Conservation (phyloP, 2,797 vertebrate species). For the Neosilurus mollespiculum region DNA sequence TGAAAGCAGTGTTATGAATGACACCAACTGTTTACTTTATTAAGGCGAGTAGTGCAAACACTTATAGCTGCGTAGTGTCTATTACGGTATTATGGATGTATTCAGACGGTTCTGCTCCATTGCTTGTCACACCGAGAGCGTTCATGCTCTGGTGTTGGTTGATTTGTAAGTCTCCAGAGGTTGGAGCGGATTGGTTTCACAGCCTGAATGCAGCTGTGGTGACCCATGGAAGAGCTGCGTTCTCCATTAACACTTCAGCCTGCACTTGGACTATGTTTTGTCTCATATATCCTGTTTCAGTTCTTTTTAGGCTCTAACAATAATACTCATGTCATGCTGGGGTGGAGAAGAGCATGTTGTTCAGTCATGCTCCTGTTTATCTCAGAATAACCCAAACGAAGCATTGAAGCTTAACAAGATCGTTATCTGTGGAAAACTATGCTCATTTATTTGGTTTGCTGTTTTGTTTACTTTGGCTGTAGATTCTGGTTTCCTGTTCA, state of each 20-base stretch:
- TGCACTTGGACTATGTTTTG: conserved; percentile 1
- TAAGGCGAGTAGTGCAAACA: not conserved
- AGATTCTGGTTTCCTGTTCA: conserved; percentile 96
- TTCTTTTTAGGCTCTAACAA: conserved; percentile 9
- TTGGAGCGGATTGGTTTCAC: conserved; percentile 24
- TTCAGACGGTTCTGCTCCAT: not conserved
- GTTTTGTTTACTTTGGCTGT: conserved; percentile 47
- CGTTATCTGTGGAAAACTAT: not conserved
- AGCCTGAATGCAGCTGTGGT: conserved; percentile 13
- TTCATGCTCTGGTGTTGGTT: conserved; percentile 4
- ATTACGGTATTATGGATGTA: not conserved
- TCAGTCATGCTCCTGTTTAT: not conserved
- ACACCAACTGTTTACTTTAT: not conserved
- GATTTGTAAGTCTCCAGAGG: conserved; percentile 16
- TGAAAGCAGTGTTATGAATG: not conserved
- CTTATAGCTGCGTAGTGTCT: not conserved
- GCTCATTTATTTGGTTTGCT: conserved; percentile 14
- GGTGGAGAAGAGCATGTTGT: not conserved
- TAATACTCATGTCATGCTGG: not conserved
- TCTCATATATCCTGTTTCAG: not conserved
- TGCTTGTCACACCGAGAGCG: not conserved
- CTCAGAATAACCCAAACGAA: not conserved
- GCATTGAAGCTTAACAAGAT: conserved; percentile 6
- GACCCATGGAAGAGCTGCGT: conserved; percentile 21
- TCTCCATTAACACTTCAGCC: conserved; percentile 2